A percentile compares a stretch with the other conserved stretches of the same genome.
phyloP scores from a whole-genome alignment of 2,113 vertebrate species.

The Microcebus lehilahytsara region DNA sequence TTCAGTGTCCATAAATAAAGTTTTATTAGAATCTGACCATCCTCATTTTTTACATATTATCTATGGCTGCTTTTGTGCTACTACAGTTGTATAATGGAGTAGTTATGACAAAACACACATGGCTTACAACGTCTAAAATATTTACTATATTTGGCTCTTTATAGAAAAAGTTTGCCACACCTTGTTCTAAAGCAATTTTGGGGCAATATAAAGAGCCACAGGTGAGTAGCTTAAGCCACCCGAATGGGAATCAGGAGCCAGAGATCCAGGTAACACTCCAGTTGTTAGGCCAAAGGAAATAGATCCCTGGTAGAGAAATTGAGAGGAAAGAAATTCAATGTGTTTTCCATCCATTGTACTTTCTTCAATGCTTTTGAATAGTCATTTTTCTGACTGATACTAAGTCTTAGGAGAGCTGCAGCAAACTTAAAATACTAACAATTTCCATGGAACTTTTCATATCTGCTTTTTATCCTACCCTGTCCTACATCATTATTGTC shows the following conservation, averaged over 20 bases:
- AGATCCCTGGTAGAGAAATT: background rate
- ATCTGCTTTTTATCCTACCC: background rate
- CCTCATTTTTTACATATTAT: background rate
- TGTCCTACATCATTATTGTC: background rate
- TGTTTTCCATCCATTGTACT: background rate
- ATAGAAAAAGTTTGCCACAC: background rate
- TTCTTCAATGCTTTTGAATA: background rate
- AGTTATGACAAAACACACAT: background rate
- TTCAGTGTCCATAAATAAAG: background rate
- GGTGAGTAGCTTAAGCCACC: background rate
- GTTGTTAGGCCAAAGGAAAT: background rate
- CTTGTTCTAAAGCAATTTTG: background rate
- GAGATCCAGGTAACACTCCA: background rate
- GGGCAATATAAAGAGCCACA: background rate
- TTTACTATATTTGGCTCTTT: background rate
- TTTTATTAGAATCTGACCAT: background rate
- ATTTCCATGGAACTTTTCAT: background rate
- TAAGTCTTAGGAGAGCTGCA: background rate
- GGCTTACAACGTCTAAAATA: background rate
- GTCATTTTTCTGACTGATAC: background rate
- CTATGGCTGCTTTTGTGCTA: background rate
- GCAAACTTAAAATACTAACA: constrained; percentile 8
- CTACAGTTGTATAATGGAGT: background rate
- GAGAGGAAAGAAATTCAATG: background rate
- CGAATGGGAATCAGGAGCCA: too few species aligned